phyloP scores from a whole-genome alignment of 30 jellyfish, hydroid and myxozoan species.

The Turritopsis dohrnii region DNA sequence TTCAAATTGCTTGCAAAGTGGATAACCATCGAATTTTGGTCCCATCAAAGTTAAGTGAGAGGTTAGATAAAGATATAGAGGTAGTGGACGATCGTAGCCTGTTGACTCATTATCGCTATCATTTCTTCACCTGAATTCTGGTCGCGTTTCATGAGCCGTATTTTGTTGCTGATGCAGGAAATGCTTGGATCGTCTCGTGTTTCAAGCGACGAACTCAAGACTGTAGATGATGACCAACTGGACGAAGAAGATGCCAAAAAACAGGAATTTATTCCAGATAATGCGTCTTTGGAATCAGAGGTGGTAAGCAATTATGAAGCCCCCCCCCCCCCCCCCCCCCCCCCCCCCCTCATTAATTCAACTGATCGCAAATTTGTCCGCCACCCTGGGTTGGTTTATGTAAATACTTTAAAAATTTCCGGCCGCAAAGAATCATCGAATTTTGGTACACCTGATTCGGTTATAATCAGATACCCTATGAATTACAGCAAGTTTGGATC shows the following conservation, averaged over 20 bases:
- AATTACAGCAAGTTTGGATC: background rate
- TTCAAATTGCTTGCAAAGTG: conserved; percentile 86
- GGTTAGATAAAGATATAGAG: conserved; percentile 16
- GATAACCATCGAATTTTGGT: conserved; percentile 79
- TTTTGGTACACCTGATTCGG: background rate
- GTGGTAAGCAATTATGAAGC: background rate
- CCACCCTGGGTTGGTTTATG: background rate
- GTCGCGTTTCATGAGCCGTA: conserved; percentile 82
- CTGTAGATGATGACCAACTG: background rate
- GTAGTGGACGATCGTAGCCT: conserved; percentile 6
- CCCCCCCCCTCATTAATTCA: too few relatives aligned
- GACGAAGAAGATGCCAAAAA: conserved; percentile 11
- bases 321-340: too few relatives aligned
- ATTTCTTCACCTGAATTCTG: conserved; percentile 85
- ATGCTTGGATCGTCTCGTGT: conserved; percentile 41
- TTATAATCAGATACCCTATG: background rate
- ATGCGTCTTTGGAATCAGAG: background rate
- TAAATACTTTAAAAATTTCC: too few relatives aligned
- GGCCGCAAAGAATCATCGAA: background rate
- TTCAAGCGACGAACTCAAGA: too few relatives aligned
- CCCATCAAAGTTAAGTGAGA: conserved; percentile 69
- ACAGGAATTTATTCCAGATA: background rate
- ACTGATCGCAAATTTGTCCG: too few relatives aligned
- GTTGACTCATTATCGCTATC: conserved; percentile 46
- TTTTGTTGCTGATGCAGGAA: conserved; percentile 57